Base-by-base conservation (phyloP, 2,888 invertebrate genomes). In the Lasioglossum calceatum region DNA sequence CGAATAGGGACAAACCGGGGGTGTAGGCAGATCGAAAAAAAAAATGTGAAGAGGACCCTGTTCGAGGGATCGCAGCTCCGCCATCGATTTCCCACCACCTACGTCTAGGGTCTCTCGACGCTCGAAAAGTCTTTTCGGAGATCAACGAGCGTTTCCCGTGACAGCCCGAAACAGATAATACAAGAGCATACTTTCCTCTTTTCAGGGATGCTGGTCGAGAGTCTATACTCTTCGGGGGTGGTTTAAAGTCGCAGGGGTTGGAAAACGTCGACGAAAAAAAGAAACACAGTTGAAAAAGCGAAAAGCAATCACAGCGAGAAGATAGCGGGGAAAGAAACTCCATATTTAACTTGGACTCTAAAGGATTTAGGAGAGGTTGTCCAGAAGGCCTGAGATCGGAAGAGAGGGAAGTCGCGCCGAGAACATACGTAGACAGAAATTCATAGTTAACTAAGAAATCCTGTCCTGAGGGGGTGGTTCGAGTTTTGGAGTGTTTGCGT, bases 91-190 rank as follows among this genome's bases (percentile, higher is more conserved):
- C 36, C 39, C 70, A 39, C 10, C 70, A 39, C 23, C 4, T 23
- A 23, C 70, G 70, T 27, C 27, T 39, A 23, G 39, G 10, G 12
- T 70, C n/a, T 70, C n/a, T 36, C 36, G 70, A 39, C 39, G 23
- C 39, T 70, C 39, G 70, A n/a, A 39, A 70, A 39, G 23, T 1
- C n/a, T 70, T 39, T 70, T 70, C 23, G 23, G 70, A 39, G 70
- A 70, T 39, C 70, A 70, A 39, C 39, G 36, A 42, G 32, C 39
- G 39, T 36, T 12, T 39, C 67, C 39, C 67, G 67, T 8, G 39
- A 39, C 70, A n/a, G 70, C n/a, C 23, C 39, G 39, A 42, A 70
- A n/a, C 39, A 70, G 39, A 70, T 70, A 70, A 70, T 70, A 70
- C n/a, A 70, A 70, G 39, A 36, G 70, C 39, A 12, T 42, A 39